These are phyloP conservation scores for Phrynocephalus vlangalii DNA, from an alignment of 2,797 vertebrate genomes.

Conservation along the genomic window DNA sequence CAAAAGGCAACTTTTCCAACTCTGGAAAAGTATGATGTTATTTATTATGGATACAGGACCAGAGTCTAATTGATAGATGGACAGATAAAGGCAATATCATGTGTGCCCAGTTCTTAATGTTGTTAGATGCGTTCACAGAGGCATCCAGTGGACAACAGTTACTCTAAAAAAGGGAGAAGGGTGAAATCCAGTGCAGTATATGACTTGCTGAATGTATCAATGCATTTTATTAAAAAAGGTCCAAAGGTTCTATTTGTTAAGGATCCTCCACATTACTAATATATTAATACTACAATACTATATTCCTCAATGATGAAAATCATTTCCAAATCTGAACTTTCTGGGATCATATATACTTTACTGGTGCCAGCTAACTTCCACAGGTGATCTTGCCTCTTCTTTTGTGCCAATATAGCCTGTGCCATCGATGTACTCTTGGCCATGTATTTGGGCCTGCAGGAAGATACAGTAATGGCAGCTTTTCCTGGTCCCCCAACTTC, in stretches of 20 bases:
- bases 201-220: neutral
- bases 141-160: neutral
- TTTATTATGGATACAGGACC: no score
- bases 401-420: neutral
- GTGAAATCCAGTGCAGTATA: neutral
- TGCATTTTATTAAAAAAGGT: neutral
- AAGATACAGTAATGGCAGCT: neutral
- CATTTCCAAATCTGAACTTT: neutral
- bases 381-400: no score
- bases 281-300: neutral
- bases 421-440: neutral
- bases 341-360: neutral
- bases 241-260: neutral
- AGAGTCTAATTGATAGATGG: neutral
- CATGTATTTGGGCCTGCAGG: constrained; percentile 4
- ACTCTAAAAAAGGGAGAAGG: neutral
- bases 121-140: no score
- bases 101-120: neutral
- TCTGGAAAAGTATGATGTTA: neutral
- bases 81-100: neutral
- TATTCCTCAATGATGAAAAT: neutral
- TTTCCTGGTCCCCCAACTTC: no score
- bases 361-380: neutral
- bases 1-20: neutral
- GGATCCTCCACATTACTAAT: neutral